Evolutionary conservation across 2,888 invertebrate species (phyloP).

Genomic region (Amiota mariae): DNA sequence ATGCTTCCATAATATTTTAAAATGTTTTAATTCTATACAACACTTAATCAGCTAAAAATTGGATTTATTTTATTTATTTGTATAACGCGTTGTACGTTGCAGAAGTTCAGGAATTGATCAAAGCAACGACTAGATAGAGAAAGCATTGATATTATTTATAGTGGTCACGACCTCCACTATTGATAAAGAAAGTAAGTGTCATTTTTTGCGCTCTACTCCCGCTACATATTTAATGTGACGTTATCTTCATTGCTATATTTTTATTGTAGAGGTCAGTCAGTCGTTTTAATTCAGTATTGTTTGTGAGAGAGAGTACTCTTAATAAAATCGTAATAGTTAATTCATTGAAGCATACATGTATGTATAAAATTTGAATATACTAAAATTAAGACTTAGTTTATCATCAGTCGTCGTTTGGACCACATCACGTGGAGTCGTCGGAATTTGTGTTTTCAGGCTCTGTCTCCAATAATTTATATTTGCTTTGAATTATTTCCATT

Average conservation of each 20-base stretch:
- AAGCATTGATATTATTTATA: background rate
- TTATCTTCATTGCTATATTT: background rate
- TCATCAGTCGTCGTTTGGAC: constrained; percentile 60
- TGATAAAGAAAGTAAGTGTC: constrained; percentile 12
- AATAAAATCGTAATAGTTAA: no score
- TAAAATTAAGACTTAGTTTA: constrained; percentile 60
- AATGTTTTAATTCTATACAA: no score
- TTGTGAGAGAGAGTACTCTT: background rate
- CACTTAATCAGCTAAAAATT: no score
- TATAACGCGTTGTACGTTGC: no score
- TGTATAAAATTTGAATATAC: constrained; percentile 21
- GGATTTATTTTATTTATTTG: no score
- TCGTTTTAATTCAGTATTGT: background rate
- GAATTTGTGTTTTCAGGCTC: constrained; percentile 2
- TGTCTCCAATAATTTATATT: no score
- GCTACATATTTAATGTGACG: constrained; percentile 57
- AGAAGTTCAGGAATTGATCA: no score
- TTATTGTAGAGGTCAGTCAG: background rate
- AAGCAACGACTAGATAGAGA: no score
- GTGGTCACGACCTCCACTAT: background rate
- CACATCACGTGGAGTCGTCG: constrained; percentile 41
- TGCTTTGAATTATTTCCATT: no score
- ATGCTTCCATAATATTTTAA: no score
- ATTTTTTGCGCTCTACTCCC: background rate
- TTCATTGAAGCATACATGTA: background rate